Percentiles rank a stretch among this genome's conserved stretches.
phyloP scores from a whole-genome alignment of 1,140 invertebrate genomes.

The Archivesica marissinica region DNA sequence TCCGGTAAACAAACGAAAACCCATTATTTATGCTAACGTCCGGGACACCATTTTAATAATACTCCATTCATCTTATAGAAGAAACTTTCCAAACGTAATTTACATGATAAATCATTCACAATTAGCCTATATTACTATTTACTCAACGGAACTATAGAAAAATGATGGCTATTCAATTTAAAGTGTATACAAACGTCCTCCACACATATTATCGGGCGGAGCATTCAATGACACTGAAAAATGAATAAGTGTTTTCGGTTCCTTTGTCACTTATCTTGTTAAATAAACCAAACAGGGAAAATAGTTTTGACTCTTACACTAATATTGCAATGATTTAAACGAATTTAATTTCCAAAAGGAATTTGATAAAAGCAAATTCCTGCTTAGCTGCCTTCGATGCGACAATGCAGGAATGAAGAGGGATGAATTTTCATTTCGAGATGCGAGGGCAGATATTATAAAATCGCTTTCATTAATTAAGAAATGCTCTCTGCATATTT shows the following conservation, averaged over 20 bases:
- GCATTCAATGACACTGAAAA: neutral
- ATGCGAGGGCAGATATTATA: neutral
- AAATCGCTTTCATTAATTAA: too few species aligned
- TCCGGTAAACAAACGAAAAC: too few species aligned
- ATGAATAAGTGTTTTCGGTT: neutral
- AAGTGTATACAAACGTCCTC: neutral
- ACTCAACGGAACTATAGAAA: neutral
- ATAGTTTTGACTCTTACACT: conserved; percentile 30
- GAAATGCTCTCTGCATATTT: too few species aligned
- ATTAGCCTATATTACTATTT: conserved; percentile 20
- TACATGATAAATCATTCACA: conserved; percentile 24
- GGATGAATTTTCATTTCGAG: neutral
- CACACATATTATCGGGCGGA: neutral
- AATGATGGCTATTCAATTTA: conserved; percentile 5
- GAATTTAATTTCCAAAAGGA: conserved; percentile 33
- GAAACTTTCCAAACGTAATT: conserved; percentile 9
- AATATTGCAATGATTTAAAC: conserved; percentile 9
- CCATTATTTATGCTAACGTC: too few species aligned
- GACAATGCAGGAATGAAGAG: conserved; percentile 6
- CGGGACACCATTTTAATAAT: neutral
- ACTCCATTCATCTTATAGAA: neutral
- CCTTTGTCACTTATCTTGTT: conserved; percentile 22
- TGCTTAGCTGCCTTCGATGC: neutral
- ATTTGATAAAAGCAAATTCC: conserved; percentile 49
- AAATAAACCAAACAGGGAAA: conserved; percentile 45